Conservation (phyloP, 2,113 vertebrate genomes). For the Phalacrocorax aristotelis region DNA sequence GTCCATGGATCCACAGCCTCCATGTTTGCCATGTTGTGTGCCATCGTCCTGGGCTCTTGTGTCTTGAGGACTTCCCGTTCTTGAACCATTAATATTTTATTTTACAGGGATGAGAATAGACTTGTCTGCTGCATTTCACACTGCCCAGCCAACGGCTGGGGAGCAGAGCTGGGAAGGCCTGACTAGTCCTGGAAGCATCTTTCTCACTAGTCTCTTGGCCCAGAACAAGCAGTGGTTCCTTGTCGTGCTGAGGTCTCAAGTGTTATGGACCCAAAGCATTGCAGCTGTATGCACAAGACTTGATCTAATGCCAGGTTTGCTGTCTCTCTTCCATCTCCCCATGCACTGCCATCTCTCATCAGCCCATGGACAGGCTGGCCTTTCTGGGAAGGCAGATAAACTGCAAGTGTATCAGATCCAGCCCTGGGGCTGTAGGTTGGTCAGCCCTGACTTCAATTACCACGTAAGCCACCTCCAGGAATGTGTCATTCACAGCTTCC, state of each 20-base stretch:
- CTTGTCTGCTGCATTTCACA: background rate
- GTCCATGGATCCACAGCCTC: background rate
- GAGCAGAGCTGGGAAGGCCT: background rate
- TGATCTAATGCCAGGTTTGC: background rate
- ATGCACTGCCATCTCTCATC: background rate
- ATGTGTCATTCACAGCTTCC: background rate
- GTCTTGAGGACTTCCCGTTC: background rate
- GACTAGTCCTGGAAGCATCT: background rate
- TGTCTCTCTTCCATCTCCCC: background rate
- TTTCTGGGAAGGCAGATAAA: slow-evolving; percentile 1
- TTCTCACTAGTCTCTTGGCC: background rate
- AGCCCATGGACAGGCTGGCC: background rate
- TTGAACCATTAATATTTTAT: background rate
- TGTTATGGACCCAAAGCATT: background rate
- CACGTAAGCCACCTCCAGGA: background rate
- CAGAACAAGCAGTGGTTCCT: background rate
- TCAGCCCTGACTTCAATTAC: background rate
- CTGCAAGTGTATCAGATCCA: background rate
- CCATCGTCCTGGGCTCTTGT: background rate
- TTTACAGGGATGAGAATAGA: background rate
- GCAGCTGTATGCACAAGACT: background rate
- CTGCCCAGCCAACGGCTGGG: background rate
- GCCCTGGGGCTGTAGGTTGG: background rate
- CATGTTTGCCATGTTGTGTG: background rate
- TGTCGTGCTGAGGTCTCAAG: background rate